Evolutionary conservation across 2,888 invertebrate genomes (phyloP).

Genomic region (Cephus runcator): DNA sequence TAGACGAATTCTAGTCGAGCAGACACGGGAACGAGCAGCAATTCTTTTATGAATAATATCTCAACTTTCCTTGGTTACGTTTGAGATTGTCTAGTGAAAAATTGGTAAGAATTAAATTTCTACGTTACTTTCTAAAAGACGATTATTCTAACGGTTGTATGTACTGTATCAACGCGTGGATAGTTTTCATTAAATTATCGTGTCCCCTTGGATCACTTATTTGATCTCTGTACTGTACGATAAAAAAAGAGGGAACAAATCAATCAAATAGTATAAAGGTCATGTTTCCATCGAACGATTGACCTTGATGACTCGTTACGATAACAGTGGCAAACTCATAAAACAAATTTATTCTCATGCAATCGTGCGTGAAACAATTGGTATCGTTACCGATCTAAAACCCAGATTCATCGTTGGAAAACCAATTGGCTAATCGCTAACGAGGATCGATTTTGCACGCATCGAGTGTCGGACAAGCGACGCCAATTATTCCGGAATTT

Average conservation of each 20-base stretch:
- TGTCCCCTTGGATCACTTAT: no score
- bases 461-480: neutral
- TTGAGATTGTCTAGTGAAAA: neutral
- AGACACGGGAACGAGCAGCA: neutral
- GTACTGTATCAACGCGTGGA: neutral
- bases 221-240: neutral
- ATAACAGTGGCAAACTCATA: neutral
- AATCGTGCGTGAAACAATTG: conserved; percentile 2
- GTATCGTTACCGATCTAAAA: neutral
- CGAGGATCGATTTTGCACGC: neutral
- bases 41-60: neutral
- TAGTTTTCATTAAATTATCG: neutral
- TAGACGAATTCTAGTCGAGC: neutral
- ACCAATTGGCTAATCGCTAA: neutral
- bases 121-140: neutral
- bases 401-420: neutral
- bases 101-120: neutral
- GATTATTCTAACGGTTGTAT: neutral
- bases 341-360: neutral
- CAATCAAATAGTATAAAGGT: neutral
- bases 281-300: neutral
- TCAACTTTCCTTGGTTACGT: neutral
- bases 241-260: neutral
- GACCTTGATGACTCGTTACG: neutral
- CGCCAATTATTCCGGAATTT: neutral